These are phyloP conservation scores for Standfussiana lucernea DNA, from an alignment of 2,888 invertebrate species.

Conservation along the genomic window DNA sequence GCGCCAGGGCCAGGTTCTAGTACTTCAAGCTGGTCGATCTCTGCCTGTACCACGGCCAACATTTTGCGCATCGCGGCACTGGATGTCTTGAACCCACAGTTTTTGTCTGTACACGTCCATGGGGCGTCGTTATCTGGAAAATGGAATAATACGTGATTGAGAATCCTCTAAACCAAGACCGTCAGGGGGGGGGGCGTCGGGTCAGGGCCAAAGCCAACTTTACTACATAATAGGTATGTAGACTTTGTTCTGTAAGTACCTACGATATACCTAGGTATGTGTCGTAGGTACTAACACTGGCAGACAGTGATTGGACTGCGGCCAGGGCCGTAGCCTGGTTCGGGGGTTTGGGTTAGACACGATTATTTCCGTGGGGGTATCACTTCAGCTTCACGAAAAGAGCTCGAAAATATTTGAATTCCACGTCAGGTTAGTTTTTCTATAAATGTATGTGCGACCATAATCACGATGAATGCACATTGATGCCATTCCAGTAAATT, in stretches of 20 bases:
- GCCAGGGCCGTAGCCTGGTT: not conserved
- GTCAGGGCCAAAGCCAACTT: not conserved
- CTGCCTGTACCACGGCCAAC: slow-evolving; percentile 92
- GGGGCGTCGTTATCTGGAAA: slow-evolving; percentile 89
- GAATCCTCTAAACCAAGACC: not conserved
- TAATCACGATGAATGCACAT: too few species aligned
- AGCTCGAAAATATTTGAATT: not conserved
- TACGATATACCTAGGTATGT: not conserved
- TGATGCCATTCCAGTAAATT: too few species aligned
- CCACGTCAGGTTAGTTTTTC: too few species aligned
- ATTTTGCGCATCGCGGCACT: slow-evolving; percentile 92
- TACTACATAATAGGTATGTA: not conserved
- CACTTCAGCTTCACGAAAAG: not conserved
- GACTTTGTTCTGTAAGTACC: not conserved
- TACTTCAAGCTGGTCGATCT: slow-evolving; percentile 92
- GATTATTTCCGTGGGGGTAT: not conserved
- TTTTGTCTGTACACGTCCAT: slow-evolving; percentile 92
- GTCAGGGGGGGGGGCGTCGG: too few species aligned
- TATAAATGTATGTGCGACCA: too few species aligned
- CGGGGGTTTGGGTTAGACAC: not conserved
- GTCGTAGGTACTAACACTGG: not conserved
- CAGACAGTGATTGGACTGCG: not conserved
- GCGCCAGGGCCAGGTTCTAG: slow-evolving; percentile 90
- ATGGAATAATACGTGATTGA: not conserved
- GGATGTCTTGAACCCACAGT: slow-evolving; percentile 92